Percentiles rank a stretch among this genome's conserved stretches.
phyloP scores from a whole-genome alignment of 2,113 vertebrate species.

The Mus musculus region DNA sequence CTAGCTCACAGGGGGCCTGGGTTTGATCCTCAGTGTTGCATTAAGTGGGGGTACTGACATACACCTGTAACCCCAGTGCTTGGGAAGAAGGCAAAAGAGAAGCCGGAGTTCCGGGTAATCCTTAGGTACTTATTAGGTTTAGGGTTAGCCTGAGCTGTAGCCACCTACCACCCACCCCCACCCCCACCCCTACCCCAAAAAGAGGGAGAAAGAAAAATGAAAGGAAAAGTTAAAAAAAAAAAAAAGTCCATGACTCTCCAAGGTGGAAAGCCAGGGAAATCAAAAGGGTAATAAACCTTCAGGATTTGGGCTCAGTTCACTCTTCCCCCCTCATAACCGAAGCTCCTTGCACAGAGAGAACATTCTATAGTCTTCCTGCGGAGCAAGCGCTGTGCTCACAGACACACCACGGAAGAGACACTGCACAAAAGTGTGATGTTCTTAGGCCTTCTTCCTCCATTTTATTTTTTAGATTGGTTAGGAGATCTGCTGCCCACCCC shows the following conservation, averaged over 20 bases:
- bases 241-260: neutral
- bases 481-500: neutral
- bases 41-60: neutral
- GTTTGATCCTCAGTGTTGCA: neutral
- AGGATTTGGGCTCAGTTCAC: neutral
- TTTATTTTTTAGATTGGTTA: neutral
- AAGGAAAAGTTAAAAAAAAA: neutral
- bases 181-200: neutral
- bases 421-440: neutral
- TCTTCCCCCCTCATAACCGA: neutral
- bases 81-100: neutral
- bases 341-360: neutral
- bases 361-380: neutral
- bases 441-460: neutral
- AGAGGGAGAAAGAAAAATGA: neutral
- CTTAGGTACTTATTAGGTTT: neutral
- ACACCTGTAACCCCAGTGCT: neutral
- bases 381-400: neutral
- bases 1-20: neutral
- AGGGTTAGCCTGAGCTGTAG: neutral
- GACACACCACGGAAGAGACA: neutral
- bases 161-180: neutral
- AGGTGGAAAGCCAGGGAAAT: neutral
- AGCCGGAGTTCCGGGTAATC: neutral
- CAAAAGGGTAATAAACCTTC: neutral